These are phyloP conservation scores for Meriones unguiculatus DNA, from an alignment of 2,113 vertebrate genomes.

Conservation along the genomic window DNA sequence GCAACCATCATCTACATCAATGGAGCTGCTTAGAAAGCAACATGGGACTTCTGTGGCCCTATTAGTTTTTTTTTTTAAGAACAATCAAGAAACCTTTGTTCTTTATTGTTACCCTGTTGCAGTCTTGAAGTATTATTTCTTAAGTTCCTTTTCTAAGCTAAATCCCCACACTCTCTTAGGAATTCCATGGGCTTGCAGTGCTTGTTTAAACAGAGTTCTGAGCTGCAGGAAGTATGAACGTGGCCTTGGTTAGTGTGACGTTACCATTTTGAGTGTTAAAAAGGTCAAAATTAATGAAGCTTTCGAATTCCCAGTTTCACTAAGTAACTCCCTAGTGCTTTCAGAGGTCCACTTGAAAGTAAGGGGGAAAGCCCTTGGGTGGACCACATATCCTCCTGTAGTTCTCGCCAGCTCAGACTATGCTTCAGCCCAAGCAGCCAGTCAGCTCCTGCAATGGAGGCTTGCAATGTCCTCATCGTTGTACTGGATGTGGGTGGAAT, in stretches of 20 bases:
- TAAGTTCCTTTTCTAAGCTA: constrained; percentile 44
- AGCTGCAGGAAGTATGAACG: constrained; percentile 14
- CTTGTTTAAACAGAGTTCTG: constrained; percentile 56
- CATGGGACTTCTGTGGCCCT: neutral
- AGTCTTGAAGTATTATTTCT: neutral
- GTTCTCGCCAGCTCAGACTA: constrained; percentile 65
- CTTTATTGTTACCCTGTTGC: constrained; percentile 37
- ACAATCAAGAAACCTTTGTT: neutral
- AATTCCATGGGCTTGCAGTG: neutral
- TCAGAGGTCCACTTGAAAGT: constrained; percentile 70
- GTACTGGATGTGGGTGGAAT: constrained; percentile 4
- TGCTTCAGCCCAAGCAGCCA: constrained; percentile 35
- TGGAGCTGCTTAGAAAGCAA: constrained; percentile 35
- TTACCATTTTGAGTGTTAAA: constrained; percentile 56
- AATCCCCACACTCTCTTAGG: neutral
- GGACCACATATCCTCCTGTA: constrained; percentile 75
- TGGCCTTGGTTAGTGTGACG: constrained; percentile 54
- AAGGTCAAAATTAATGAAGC: constrained; percentile 84
- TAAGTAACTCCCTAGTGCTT: constrained; percentile 72
- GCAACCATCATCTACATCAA: neutral
- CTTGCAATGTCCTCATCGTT: neutral
- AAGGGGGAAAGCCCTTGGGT: constrained; percentile 68
- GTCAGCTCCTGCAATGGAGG: neutral
- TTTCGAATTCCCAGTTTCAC: constrained; percentile 53
- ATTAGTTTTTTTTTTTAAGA: neutral